Conservation (phyloP, 2,888 invertebrate genomes). For the Cataglyphis livida region DNA sequence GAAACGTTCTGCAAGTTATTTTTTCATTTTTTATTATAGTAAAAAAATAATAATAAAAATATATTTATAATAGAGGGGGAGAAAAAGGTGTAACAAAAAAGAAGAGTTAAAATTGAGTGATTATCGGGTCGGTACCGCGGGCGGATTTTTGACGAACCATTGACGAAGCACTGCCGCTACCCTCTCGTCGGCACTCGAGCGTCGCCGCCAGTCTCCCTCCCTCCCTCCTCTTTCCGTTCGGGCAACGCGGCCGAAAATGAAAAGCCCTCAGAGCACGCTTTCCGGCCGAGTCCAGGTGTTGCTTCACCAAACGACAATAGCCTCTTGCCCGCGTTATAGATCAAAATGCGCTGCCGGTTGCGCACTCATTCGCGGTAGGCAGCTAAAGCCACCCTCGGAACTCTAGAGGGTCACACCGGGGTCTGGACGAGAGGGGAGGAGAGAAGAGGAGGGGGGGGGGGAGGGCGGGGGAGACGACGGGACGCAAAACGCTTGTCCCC, state of each 20-base stretch:
- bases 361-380: constrained; percentile 60
- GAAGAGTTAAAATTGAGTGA: background rate
- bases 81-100: background rate
- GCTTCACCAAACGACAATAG: constrained; percentile 66
- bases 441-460: background rate
- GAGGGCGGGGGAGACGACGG: background rate
- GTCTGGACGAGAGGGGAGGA: background rate
- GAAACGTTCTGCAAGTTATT: background rate
- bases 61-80: background rate
- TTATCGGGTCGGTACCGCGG: background rate
- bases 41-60: background rate
- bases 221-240: constrained; percentile 43
- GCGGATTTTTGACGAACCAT: constrained; percentile 13
- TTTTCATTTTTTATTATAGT: background rate
- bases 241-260: constrained; percentile 59
- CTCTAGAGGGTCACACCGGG: constrained; percentile 38
- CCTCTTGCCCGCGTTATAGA: constrained; percentile 60
- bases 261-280: constrained; percentile 67
- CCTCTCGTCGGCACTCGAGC: constrained; percentile 36
- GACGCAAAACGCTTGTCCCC: constrained; percentile 51
- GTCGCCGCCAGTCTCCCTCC: constrained; percentile 21
- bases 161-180: background rate
- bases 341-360: constrained; percentile 65
- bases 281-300: constrained; percentile 70
- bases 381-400: constrained; percentile 54